Conservation (phyloP, 2,797 vertebrate species). For the Eupleurogrammus muticus region DNA sequence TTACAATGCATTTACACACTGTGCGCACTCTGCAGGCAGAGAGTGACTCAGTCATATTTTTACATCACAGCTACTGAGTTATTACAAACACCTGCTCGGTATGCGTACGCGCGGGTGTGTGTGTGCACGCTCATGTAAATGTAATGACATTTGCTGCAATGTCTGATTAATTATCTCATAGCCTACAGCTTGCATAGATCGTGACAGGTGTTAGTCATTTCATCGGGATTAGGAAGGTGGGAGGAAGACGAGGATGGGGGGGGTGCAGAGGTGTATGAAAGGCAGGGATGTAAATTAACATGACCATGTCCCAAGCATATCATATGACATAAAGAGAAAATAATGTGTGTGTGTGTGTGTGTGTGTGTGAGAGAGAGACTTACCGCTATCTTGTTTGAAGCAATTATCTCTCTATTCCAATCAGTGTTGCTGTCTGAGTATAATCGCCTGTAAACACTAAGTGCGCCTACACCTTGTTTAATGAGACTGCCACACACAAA, state of each 20-base stretch:
- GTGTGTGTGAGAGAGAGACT: slow-evolving; percentile 8
- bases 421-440: slow-evolving; percentile 68
- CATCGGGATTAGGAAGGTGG: slow-evolving; percentile 53
- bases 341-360: background rate
- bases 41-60: slow-evolving; percentile 60
- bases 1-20: slow-evolving; percentile 74
- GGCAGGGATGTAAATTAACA: slow-evolving; percentile 47
- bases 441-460: slow-evolving; percentile 70
- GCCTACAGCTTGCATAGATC: slow-evolving; percentile 37
- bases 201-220: slow-evolving; percentile 72
- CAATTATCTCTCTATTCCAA: slow-evolving; percentile 73
- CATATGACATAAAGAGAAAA: slow-evolving; percentile 20
- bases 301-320: slow-evolving; percentile 38
- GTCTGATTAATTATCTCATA: slow-evolving; percentile 68
- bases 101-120: background rate
- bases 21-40: slow-evolving; percentile 32
- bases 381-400: slow-evolving; percentile 50
- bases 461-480: slow-evolving; percentile 54
- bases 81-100: slow-evolving; percentile 54
- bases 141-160: slow-evolving; percentile 64
- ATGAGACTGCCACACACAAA: slow-evolving; percentile 59
- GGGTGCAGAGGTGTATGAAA: slow-evolving; percentile 21
- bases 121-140: slow-evolving; percentile 20
- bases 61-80: slow-evolving; percentile 46
- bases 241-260: slow-evolving; percentile 30